Conservation (phyloP, 2,797 vertebrate genomes). For the Morelia viridis region DNA sequence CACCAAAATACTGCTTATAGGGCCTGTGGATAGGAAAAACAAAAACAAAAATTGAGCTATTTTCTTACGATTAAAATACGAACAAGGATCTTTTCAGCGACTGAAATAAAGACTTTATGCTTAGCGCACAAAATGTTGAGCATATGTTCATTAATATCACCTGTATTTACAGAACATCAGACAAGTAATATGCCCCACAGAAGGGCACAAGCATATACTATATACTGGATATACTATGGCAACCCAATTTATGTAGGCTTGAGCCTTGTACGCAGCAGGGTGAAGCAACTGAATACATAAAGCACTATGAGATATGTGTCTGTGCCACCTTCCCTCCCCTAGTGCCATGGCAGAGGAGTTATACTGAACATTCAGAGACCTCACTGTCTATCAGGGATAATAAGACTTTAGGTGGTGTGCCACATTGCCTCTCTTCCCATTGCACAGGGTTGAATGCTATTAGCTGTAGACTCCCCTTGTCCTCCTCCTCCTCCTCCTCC, state of each 20-base stretch:
- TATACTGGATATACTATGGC: neutral
- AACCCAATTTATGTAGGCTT: neutral
- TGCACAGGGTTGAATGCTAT: neutral
- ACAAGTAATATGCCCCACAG: neutral
- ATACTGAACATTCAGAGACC: neutral
- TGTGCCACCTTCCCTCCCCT: neutral
- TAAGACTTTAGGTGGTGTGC: neutral
- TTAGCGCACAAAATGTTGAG: neutral
- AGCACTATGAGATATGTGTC: neutral
- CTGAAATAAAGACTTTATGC: neutral
- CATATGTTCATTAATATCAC: neutral
- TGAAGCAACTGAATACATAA: neutral
- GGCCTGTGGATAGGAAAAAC: constrained; percentile 76
- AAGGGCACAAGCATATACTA: neutral
- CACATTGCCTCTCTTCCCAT: neutral
- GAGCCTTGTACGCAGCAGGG: neutral
- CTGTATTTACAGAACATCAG: neutral
- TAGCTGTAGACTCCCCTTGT: neutral
- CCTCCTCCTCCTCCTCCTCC: neutral
- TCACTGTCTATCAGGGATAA: neutral
- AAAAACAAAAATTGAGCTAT: neutral
- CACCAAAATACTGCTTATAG: constrained; percentile 93
- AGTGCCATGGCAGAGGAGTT: neutral
- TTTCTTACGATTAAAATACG: constrained; percentile 2
- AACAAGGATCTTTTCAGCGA: neutral